Base-by-base conservation (phyloP, 1,140 invertebrate genomes). In the Radopholus similis region DNA sequence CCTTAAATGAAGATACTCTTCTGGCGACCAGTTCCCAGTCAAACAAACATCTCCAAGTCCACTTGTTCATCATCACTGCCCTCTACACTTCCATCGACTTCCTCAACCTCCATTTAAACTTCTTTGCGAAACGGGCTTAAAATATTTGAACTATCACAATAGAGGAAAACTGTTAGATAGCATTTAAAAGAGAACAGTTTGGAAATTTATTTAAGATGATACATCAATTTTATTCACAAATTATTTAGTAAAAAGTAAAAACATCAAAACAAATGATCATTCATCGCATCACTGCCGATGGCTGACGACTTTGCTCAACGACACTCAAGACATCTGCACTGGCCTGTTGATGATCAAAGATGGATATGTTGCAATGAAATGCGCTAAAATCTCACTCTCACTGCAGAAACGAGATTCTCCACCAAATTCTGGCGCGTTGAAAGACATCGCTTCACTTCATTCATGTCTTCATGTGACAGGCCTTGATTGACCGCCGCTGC, bases 391-490 rank as follows among this genome's bases (percentile, higher is more conserved):
- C 21, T 9, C 34, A 54, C 37, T 21, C 38, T 64, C 21, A 62
- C 40, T 5, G 49, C 32, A 4, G 58, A 47, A 49, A 62, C 58
- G 18, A 70, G 44, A 72, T 71, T 49, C 30, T 70, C 68, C 30
- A 70, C 23, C 21, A 70, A 40, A 53, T 56, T 26, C 26, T 70
- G 68, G 13, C 68, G 34, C 15, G 68, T 64, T 13, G 26, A 8
- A 18, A 70, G 64, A 70, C 65, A 69, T 13, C 68, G 68, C 8
- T 69, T 73, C 9, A 70, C 28, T 21, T 70, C 68, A 5, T 34
- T 26, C 26, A 70, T 64, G 18, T 70, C 55, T 4, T 28, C 55
- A 47, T 35, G 26, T 0, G 55, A 21, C 13, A 54, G 26, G 18
- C 13, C 32, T 18, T 30, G 21, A 8, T 35, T 13, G 11, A 23